Base-by-base conservation (phyloP, 2,113 vertebrate genomes). In the Vanacampus margaritifer region DNA sequence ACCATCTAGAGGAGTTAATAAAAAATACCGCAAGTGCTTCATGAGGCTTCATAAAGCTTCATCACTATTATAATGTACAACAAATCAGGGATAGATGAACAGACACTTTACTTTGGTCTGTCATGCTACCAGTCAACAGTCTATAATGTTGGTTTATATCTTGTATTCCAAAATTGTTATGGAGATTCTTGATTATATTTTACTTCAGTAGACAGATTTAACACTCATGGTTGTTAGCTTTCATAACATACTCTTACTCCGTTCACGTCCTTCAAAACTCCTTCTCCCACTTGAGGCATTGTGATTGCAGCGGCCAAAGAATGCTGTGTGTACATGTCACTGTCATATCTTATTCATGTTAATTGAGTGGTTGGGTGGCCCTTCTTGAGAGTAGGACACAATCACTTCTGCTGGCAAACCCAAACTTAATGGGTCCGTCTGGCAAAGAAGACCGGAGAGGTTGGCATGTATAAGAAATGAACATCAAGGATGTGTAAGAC, bases 391-490 rank as follows among this genome's bases (percentile, higher is more conserved):
- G 73, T 46, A 45, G 73, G 74, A 86, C 79, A 82, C 70, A 85
- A 81, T 84, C 74, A 82, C 76, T 74, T 73, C 81, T 86, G 75
- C 72, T 59, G 73, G 81, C 84, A 83, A 90, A 91, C 85, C 81
- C 80, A 71, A 74, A 70, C 85, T 86, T 80, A 88, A 87, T 86
- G 78, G 83, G 75, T 75, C 71, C 32, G 36, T 57, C 84, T 71
- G 76, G 73, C 78, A 77, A 75, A 75, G 78, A 84, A 79, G 76
- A 79, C 70, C 64, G 76, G 69, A 61, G 77, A 78, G 79, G 80
- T 80, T 68, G 77, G 71, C 81, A 85, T 87, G 83, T 86, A 83
- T 87, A 87, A 89, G 82, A 87, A 80, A 88, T 87, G 84, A 89
- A 86, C 81, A 86, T 84, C 85, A 85, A 80, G 81, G 72, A 81